These are phyloP conservation scores for Thaumatotibia leucotreta DNA, from an alignment of 1,140 invertebrate genomes.

Conservation along the genomic window DNA sequence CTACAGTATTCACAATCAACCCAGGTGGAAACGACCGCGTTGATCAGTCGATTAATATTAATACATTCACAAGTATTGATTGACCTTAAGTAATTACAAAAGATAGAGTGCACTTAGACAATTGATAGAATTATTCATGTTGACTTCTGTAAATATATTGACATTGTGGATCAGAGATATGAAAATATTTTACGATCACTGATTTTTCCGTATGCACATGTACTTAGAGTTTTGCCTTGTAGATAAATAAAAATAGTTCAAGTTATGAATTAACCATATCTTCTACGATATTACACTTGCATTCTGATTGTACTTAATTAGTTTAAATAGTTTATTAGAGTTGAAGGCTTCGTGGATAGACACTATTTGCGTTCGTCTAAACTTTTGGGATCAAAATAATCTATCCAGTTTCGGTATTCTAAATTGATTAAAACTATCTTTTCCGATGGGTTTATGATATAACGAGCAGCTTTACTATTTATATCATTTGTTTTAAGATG, in stretches of 20 bases:
- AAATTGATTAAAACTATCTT: constrained; percentile 27
- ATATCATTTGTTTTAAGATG: constrained; percentile 70
- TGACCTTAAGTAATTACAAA: background rate
- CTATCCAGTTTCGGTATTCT: constrained; percentile 34
- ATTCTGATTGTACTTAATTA: constrained; percentile 12
- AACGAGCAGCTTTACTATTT: constrained; percentile 72
- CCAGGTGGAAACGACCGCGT: background rate
- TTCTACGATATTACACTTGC: background rate
- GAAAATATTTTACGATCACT: constrained; percentile 17
- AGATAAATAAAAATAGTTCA: constrained; percentile 7
- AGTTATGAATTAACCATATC: constrained; percentile 6
- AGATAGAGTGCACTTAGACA: constrained; percentile 33
- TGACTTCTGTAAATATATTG: constrained; percentile 16
- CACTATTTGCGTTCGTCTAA: background rate
- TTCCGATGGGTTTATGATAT: constrained; percentile 39
- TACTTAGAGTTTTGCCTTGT: constrained; percentile 10
- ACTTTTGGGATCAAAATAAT: constrained; percentile 67
- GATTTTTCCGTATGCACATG: constrained; percentile 5
- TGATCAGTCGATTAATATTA: background rate
- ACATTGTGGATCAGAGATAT: background rate
- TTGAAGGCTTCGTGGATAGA: background rate
- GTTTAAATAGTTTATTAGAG: constrained; percentile 10
- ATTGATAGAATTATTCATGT: constrained; percentile 48
- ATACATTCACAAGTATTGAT: background rate
- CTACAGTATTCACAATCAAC: background rate